Evolutionary conservation across 1,140 invertebrate genomes (phyloP).

Genomic region (Chrysoperla carnea): DNA sequence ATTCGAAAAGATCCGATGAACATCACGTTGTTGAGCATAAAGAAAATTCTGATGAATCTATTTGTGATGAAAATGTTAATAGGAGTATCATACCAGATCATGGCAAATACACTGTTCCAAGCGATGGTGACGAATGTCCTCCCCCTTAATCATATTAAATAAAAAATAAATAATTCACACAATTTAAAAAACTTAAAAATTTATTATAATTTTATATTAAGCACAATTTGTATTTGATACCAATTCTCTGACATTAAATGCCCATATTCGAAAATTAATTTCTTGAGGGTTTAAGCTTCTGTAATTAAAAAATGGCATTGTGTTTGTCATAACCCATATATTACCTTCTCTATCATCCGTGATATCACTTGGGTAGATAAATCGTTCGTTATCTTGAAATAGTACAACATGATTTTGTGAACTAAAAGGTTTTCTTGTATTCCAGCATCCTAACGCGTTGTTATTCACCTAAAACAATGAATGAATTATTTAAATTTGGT

Average conservation of each 20-base stretch:
- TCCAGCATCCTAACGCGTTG: constrained; percentile 53
- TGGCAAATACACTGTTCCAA: too few species aligned
- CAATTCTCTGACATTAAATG: constrained; percentile 12
- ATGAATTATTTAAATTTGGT: constrained; percentile 14
- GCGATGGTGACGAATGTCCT: too few species aligned
- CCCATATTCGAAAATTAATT: constrained; percentile 37
- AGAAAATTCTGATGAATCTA: too few species aligned
- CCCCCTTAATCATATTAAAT: too few species aligned
- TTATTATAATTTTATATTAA: background rate
- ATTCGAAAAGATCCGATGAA: too few species aligned
- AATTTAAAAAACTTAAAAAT: too few species aligned
- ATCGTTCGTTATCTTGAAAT: constrained; percentile 29
- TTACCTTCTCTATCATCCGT: constrained; percentile 28
- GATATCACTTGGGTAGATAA: constrained; percentile 42
- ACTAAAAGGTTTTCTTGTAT: constrained; percentile 32
- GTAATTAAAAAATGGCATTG: constrained; percentile 37
- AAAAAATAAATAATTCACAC: too few species aligned
- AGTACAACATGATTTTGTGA: constrained; percentile 34
- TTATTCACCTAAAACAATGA: constrained; percentile 45
- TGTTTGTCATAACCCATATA: constrained; percentile 39
- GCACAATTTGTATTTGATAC: constrained; percentile 13
- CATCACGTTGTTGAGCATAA: too few species aligned
- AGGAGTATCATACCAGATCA: too few species aligned
- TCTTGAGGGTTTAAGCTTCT: constrained; percentile 30
- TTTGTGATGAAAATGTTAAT: too few species aligned